These are phyloP conservation scores for Mamestra configurata DNA, from an alignment of 1,140 invertebrate species.

Conservation along the genomic window DNA sequence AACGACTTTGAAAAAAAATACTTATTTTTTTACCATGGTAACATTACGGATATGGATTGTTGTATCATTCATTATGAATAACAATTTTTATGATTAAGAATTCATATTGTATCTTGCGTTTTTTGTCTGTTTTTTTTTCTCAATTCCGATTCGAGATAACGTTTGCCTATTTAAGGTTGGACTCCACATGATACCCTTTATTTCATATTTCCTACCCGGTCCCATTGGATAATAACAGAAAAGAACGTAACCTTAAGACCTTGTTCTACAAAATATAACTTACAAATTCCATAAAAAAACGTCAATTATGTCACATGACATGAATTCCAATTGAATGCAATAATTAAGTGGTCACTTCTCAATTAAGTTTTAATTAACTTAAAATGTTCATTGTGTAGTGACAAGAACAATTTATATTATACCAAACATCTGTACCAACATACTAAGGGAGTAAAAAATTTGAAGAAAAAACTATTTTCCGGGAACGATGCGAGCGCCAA, in stretches of 20 bases:
- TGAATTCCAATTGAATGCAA: not conserved
- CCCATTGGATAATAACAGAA: not conserved
- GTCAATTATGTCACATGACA: constrained; percentile 1
- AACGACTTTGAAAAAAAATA: constrained; percentile 22
- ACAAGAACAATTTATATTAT: constrained; percentile 13
- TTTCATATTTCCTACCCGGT: not conserved
- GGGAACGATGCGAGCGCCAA: not conserved
- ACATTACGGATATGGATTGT: constrained; percentile 48
- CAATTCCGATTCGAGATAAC: constrained; percentile 47
- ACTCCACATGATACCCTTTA: not conserved
- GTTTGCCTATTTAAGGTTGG: constrained; percentile 6
- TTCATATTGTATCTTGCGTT: constrained; percentile 43
- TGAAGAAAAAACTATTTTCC: not conserved
- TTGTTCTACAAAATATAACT: not conserved
- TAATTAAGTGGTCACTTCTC: not conserved
- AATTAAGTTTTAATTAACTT: constrained; percentile 1
- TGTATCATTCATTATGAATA: constrained; percentile 49
- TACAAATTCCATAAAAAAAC: not conserved
- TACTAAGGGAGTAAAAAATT: not conserved
- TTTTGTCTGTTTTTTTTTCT: constrained; percentile 46
- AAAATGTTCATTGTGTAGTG: not conserved
- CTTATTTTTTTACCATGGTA: constrained; percentile 33
- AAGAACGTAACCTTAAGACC: not conserved
- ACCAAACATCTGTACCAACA: not conserved
- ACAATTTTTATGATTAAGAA: constrained; percentile 48